phyloP scores from a whole-genome alignment of 2,888 invertebrate species.

The Chloroclysta siterata region DNA sequence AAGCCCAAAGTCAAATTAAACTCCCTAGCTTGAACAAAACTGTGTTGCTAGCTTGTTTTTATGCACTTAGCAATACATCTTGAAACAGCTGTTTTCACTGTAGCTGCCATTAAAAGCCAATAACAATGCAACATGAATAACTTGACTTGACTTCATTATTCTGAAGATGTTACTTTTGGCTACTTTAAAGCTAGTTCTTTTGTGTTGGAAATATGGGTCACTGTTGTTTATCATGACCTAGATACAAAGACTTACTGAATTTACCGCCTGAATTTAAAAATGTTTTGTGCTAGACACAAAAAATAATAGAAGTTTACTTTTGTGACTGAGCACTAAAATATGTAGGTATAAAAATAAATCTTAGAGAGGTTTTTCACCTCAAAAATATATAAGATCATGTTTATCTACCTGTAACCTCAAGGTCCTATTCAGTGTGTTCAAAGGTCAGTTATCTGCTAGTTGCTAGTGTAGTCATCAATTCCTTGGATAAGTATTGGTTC shows the following conservation, averaged over 20 bases:
- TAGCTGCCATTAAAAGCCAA: conserved; percentile 1
- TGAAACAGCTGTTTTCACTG: conserved; percentile 11
- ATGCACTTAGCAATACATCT: neutral
- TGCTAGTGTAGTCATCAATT: no score
- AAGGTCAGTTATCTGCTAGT: no score
- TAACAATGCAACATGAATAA: conserved; percentile 2
- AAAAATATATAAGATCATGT: no score
- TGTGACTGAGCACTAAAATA: no score
- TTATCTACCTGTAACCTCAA: no score
- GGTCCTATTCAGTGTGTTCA: no score
- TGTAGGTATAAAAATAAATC: no score
- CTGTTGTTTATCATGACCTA: neutral
- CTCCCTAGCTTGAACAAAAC: neutral
- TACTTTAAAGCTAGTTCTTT: conserved; percentile 1
- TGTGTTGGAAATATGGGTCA: conserved; percentile 12
- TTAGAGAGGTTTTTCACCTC: no score
- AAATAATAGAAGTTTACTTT: neutral
- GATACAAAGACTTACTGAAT: neutral
- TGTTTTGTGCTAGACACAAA: neutral
- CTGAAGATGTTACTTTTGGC: conserved; percentile 3
- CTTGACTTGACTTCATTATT: conserved; percentile 7
- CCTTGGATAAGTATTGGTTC: no score
- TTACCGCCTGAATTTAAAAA: neutral
- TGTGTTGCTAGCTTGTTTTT: neutral
- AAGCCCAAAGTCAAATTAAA: neutral